A percentile compares a stretch with the other conserved stretches of the same genome.
Conservation (phyloP, 2,888 invertebrate species). For the Amphipyra berbera region DNA sequence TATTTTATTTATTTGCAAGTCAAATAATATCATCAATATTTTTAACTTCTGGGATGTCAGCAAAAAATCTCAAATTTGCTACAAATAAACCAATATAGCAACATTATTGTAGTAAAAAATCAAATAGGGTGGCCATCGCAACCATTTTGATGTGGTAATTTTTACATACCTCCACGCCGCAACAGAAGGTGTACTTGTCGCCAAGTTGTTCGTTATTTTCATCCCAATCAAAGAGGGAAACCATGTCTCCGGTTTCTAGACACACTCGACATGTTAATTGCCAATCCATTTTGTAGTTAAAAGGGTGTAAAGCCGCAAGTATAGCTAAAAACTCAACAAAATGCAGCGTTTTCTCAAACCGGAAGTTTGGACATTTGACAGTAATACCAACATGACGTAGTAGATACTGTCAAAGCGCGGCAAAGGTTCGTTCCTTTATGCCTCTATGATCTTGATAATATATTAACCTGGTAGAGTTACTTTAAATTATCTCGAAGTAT, state of each 20-base stretch:
- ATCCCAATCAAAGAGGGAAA: constrained; percentile 89
- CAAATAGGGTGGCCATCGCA: constrained; percentile 89
- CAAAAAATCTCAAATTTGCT: constrained; percentile 78
- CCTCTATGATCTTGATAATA: constrained; percentile 16
- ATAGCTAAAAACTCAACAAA: constrained; percentile 65
- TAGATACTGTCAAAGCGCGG: constrained; percentile 33
- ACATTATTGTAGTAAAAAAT: constrained; percentile 86
- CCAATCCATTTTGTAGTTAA: constrained; percentile 84
- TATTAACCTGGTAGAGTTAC: neutral
- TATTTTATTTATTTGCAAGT: constrained; percentile 16
- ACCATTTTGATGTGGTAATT: constrained; percentile 87
- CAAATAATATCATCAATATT: constrained; percentile 31
- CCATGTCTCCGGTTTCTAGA: constrained; percentile 87
- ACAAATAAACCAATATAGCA: constrained; percentile 86
- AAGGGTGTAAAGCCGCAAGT: constrained; percentile 52
- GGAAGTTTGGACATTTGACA: constrained; percentile 70
- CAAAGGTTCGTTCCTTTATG: constrained; percentile 36
- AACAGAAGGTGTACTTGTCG: constrained; percentile 86
- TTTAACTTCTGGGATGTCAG: constrained; percentile 82
- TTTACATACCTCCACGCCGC: constrained; percentile 87
- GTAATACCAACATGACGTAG: constrained; percentile 71
- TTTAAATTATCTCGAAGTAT: neutral
- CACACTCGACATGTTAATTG: constrained; percentile 88
- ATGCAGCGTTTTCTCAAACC: constrained; percentile 70
- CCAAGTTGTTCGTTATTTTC: constrained; percentile 89